Percentiles rank a stretch among this genome's conserved stretches.
Evolutionary conservation across 2,888 invertebrate genomes (phyloP).

Genomic region (Choreutis nemorana): DNA sequence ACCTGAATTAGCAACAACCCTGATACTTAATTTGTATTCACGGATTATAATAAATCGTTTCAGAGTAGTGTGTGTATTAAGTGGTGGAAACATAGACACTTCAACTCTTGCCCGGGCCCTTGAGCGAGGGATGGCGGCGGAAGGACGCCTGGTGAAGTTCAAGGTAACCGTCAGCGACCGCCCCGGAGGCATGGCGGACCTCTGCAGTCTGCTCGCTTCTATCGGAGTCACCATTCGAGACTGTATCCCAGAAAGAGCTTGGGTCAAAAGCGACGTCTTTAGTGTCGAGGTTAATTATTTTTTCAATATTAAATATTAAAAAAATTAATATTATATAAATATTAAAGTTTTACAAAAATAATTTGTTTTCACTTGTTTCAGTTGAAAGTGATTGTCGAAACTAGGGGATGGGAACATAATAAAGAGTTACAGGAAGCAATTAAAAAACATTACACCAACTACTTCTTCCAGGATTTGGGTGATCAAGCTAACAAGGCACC

Average conservation of each 20-base stretch:
- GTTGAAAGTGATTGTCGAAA: conserved; percentile 89
- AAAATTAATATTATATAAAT: conserved; percentile 3
- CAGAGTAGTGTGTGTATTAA: conserved; percentile 82
- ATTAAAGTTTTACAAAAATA: background rate
- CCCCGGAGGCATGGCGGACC: conserved; percentile 86
- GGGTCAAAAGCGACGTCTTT: conserved; percentile 90
- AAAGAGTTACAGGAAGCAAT: conserved; percentile 42
- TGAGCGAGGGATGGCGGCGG: conserved; percentile 89
- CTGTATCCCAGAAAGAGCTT: conserved; percentile 93
- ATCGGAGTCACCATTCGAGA: conserved; percentile 89
- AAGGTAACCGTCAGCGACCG: conserved; percentile 77
- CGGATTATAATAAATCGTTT: conserved; percentile 12
- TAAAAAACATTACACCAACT: conserved; percentile 72
- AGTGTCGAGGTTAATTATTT: conserved; percentile 48
- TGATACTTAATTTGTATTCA: too few relatives aligned
- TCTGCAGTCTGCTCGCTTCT: conserved; percentile 75
- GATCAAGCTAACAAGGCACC: conserved; percentile 22
- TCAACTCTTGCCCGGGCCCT: conserved; percentile 86
- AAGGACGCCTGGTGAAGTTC: conserved; percentile 74
- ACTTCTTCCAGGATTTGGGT: conserved; percentile 36
- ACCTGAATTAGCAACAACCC: too few relatives aligned
- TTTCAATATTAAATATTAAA: too few relatives aligned
- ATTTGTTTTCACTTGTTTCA: conserved; percentile 47
- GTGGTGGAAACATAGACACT: conserved; percentile 92
- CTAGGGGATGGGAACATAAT: conserved; percentile 82